Percentiles rank a stretch among this genome's conserved stretches.
Evolutionary conservation across 2,113 vertebrate species (phyloP).

Genomic region (Mionectes macconnelli): DNA sequence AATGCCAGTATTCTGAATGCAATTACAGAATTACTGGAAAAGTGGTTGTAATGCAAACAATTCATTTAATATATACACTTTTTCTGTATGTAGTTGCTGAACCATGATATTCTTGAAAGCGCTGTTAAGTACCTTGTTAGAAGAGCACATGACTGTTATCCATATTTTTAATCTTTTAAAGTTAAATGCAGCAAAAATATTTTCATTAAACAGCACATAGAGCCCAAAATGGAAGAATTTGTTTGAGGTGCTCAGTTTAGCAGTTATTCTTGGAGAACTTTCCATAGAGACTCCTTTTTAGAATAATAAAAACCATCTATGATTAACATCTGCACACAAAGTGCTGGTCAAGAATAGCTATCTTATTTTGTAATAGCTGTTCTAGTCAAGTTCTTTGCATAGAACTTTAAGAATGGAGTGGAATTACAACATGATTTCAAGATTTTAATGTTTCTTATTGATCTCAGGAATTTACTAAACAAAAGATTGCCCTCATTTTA

Average conservation of each 20-base stretch:
- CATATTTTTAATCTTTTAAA: neutral
- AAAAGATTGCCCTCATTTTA: neutral
- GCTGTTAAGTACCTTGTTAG: neutral
- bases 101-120: neutral
- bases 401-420: neutral
- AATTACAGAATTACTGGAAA: neutral
- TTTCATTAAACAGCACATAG: neutral
- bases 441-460: neutral
- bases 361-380: conserved; percentile 5
- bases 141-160: neutral
- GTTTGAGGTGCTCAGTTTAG: neutral
- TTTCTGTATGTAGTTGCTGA: neutral
- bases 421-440: neutral
- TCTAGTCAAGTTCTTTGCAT: neutral
- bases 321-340: neutral
- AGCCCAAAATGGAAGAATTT: neutral
- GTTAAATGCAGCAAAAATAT: neutral
- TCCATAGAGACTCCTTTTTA: neutral
- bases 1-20: neutral
- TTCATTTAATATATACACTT: neutral
- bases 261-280: conserved; percentile 8
- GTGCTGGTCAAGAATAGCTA: neutral
- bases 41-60: neutral
- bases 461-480: neutral
- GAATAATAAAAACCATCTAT: conserved; percentile 15